These are phyloP conservation scores for Polymixis lichenea DNA, from an alignment of 2,888 invertebrate genomes.

Conservation along the genomic window DNA sequence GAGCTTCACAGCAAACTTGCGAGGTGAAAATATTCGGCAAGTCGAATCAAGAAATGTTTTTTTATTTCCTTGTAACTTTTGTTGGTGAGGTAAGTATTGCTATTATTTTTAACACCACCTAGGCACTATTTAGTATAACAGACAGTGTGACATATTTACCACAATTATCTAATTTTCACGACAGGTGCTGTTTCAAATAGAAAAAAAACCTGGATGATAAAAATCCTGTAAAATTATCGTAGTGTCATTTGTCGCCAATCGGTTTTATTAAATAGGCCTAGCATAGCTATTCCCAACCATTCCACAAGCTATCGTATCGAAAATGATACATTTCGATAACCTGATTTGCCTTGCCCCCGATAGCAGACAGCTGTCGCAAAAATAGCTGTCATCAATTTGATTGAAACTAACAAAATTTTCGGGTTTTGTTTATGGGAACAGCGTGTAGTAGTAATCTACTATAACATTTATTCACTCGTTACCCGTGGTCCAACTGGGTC, in stretches of 20 bases:
- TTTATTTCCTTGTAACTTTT: not conserved
- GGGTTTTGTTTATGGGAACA: too few species aligned
- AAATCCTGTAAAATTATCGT: not conserved
- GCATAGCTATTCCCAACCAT: too few species aligned
- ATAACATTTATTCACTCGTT: too few species aligned
- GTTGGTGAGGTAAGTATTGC: not conserved
- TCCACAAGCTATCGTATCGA: too few species aligned
- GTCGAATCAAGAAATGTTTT: not conserved
- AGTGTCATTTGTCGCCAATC: not conserved
- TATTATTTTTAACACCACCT: not conserved
- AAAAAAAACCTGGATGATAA: not conserved
- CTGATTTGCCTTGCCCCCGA: too few species aligned
- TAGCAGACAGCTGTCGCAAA: too few species aligned
- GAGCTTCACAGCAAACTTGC: constrained; percentile 12
- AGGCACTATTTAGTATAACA: not conserved
- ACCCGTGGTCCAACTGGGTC: too few species aligned
- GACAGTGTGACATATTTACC: not conserved
- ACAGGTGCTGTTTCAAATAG: not conserved
- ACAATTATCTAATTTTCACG: not conserved
- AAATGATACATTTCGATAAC: too few species aligned
- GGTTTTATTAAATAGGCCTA: not conserved
- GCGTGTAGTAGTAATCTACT: too few species aligned
- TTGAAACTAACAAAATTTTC: too few species aligned
- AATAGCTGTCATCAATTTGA: too few species aligned
- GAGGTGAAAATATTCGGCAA: not conserved